A percentile compares a stretch with the other conserved stretches of the same genome.
Evolutionary conservation across 2,113 vertebrate genomes (phyloP).

Genomic region (Naja naja): DNA sequence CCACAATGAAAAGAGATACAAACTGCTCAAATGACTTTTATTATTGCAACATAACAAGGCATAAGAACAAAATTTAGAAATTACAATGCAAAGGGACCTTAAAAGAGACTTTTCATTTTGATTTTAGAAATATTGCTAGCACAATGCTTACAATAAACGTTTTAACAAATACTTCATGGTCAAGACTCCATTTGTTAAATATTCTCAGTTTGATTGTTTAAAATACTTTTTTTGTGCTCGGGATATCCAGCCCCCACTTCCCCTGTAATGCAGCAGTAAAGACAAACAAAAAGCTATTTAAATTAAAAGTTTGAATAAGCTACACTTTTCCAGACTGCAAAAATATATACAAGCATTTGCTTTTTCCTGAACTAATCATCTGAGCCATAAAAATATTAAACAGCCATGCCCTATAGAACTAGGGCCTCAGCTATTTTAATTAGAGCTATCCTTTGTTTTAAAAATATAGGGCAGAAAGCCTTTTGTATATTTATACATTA

Average conservation of each 20-base stretch:
- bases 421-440: slow-evolving; percentile 77
- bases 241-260: slow-evolving; percentile 76
- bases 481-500: slow-evolving; percentile 78
- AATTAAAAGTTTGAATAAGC: slow-evolving; percentile 73
- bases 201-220: slow-evolving; percentile 49
- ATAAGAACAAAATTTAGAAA: slow-evolving; percentile 63
- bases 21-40: slow-evolving; percentile 61
- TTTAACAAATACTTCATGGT: slow-evolving; percentile 56
- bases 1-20: slow-evolving; percentile 60
- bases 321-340: slow-evolving; percentile 69
- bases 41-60: slow-evolving; percentile 65
- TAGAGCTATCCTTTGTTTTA: slow-evolving; percentile 80
- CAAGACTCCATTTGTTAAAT: slow-evolving; percentile 27
- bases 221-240: slow-evolving; percentile 65
- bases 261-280: slow-evolving; percentile 72
- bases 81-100: slow-evolving; percentile 59
- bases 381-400: slow-evolving; percentile 83
- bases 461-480: slow-evolving; percentile 84
- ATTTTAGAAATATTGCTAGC: slow-evolving; percentile 54
- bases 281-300: slow-evolving; percentile 74
- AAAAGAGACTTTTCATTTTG: slow-evolving; percentile 53
- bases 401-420: slow-evolving; percentile 83
- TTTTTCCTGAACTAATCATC: slow-evolving; percentile 76
- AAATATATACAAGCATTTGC: slow-evolving; percentile 81
- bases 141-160: slow-evolving; percentile 52